phyloP scores from a whole-genome alignment of 2,113 vertebrate species.

The Muscicapa adusta region DNA sequence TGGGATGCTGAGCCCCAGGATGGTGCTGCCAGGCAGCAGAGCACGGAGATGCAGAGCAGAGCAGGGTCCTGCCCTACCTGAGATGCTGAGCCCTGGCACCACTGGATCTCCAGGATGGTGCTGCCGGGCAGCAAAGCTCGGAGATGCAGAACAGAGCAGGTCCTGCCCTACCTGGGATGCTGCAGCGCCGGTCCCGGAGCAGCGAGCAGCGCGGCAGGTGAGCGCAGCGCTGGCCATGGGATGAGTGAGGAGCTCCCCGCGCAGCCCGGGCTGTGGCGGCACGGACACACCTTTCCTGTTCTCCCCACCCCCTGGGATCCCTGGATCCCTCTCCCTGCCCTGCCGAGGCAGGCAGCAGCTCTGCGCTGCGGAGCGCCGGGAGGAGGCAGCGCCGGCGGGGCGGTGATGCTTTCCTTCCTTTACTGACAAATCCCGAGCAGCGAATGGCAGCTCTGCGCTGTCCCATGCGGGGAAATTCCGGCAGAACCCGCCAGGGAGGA shows the following conservation, averaged over 20 bases:
- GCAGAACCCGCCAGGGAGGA: neutral
- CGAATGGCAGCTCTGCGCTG: rapidly evolving
- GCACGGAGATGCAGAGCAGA: no score
- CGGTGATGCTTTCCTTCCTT: neutral
- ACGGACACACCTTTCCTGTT: constrained; percentile 22
- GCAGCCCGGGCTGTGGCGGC: neutral
- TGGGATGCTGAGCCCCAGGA: no score
- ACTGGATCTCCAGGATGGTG: no score
- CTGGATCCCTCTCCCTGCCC: neutral
- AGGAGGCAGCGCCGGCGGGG: neutral
- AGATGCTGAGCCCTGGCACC: no score
- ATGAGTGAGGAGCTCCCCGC: neutral
- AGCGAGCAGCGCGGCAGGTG: no score
- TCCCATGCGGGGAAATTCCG: neutral
- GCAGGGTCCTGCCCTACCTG: no score
- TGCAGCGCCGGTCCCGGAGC: no score
- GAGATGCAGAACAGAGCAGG: no score
- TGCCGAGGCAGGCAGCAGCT: neutral
- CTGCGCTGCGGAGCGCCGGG: neutral
- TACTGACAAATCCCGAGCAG: neutral
- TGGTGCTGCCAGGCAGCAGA: no score
- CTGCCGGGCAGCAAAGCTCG: no score
- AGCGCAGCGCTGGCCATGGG: neutral
- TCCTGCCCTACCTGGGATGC: no score
- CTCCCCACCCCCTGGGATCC: constrained; percentile 26